A percentile compares a stretch with the other conserved stretches of the same genome.
These are phyloP conservation scores for Himantopus leucocephalus DNA, from an alignment of 2,113 vertebrate species.

Conservation along the genomic window DNA sequence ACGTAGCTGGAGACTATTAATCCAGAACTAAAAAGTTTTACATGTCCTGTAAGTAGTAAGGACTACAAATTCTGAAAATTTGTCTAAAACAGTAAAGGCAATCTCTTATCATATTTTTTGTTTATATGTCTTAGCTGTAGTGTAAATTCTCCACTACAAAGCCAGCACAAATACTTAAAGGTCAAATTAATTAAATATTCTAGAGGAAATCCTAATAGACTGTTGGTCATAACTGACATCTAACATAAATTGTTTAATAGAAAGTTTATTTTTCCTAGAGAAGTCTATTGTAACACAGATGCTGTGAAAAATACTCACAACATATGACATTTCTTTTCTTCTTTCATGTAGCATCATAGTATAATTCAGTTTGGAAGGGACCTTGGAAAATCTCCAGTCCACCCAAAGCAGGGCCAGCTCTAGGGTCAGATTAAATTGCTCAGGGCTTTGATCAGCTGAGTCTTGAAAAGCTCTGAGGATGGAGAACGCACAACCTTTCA, in stretches of 20 bases:
- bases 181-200: neutral
- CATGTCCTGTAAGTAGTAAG: neutral
- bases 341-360: neutral
- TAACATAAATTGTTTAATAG: neutral
- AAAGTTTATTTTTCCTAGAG: neutral
- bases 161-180: neutral
- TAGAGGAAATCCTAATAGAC: neutral
- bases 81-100: neutral
- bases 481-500: rapidly evolving
- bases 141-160: neutral
- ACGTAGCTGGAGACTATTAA: neutral
- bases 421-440: neutral
- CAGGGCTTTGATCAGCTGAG: neutral
- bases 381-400: neutral
- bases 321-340: neutral
- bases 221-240: neutral
- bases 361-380: neutral
- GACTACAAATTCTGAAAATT: neutral
- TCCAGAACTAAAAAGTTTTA: neutral
- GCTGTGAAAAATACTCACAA: neutral
- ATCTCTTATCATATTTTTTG: rapidly evolving
- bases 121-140: neutral
- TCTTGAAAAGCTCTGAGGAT: neutral
- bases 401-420: neutral
- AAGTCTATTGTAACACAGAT: neutral